Percentiles rank a stretch among this genome's conserved stretches.
These are phyloP conservation scores for Sesamia nonagrioides DNA, from an alignment of 1,140 invertebrate genomes.

Conservation along the genomic window DNA sequence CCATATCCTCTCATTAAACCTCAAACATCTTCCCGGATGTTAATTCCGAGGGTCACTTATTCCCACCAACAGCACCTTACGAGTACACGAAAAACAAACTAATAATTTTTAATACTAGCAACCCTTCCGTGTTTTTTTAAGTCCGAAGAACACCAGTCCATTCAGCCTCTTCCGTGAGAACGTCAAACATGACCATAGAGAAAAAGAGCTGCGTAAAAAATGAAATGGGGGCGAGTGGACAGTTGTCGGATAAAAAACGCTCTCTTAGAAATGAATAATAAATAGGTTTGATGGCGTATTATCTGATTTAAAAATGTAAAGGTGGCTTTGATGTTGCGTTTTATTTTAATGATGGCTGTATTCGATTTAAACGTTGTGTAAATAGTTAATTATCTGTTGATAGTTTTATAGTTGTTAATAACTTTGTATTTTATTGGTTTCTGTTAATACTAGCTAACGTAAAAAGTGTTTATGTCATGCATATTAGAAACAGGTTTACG, in stretches of 20 bases:
- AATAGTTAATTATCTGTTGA: conserved; percentile 35
- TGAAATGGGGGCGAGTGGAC: conserved; percentile 76
- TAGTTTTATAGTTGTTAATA: conserved; percentile 18
- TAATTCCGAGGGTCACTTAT: conserved; percentile 64
- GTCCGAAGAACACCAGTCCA: conserved; percentile 63
- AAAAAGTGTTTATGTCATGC: background rate
- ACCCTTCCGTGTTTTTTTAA: conserved; percentile 83
- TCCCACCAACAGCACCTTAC: conserved; percentile 72
- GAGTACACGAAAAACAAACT: conserved; percentile 68
- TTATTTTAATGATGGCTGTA: conserved; percentile 40
- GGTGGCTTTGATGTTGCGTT: conserved; percentile 54
- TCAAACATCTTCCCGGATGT: conserved; percentile 61
- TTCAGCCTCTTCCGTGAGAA: conserved; percentile 83
- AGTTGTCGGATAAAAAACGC: conserved; percentile 74
- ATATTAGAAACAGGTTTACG: background rate
- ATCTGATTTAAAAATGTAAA: conserved; percentile 63
- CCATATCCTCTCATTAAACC: conserved; percentile 63
- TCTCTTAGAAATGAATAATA: conserved; percentile 68
- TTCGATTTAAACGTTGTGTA: conserved; percentile 30
- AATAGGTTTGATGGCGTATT: conserved; percentile 63
- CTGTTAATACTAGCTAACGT: background rate
- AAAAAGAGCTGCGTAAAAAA: conserved; percentile 75
- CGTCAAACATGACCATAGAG: conserved; percentile 75
- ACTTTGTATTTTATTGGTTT: conserved; percentile 4
- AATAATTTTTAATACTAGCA: conserved; percentile 78